These are phyloP conservation scores for Drosophila nasuta DNA, from an alignment of 1,140 invertebrate species.

Conservation along the genomic window DNA sequence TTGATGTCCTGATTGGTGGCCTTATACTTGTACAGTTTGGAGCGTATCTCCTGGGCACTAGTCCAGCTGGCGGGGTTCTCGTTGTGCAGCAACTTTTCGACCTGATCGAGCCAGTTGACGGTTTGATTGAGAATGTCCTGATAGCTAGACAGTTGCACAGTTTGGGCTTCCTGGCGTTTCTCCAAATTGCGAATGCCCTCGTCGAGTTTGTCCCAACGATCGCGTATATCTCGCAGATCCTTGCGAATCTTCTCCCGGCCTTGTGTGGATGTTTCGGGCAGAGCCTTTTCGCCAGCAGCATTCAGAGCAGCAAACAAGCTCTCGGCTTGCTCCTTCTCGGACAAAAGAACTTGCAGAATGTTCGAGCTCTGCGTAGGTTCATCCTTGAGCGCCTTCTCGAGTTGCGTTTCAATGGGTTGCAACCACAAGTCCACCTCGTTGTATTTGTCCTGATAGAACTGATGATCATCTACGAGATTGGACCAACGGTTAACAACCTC, in stretches of 20 bases:
- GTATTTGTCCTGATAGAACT: constrained; percentile 91
- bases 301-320: constrained; percentile 90
- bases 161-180: constrained; percentile 93
- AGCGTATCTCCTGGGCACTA: constrained; percentile 93
- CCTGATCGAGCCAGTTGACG: constrained; percentile 93
- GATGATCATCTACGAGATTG: constrained; percentile 93
- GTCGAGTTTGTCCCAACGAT: constrained; percentile 94
- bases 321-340: constrained; percentile 93
- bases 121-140: constrained; percentile 94
- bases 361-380: constrained; percentile 86
- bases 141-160: constrained; percentile 93
- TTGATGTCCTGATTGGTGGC: constrained; percentile 94
- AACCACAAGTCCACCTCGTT: constrained; percentile 92
- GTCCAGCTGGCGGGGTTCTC: constrained; percentile 89
- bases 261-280: constrained; percentile 95
- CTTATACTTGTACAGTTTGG: constrained; percentile 95
- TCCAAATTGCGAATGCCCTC: constrained; percentile 92
- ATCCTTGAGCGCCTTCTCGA: constrained; percentile 88
- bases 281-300: constrained; percentile 92
- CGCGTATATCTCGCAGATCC: constrained; percentile 91
- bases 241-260: constrained; percentile 95
- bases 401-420: constrained; percentile 90
- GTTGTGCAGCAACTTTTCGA: constrained; percentile 92
- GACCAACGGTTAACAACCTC: constrained; percentile 95
- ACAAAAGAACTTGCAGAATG: constrained; percentile 90